These are phyloP conservation scores for Enoplosus armatus DNA, from an alignment of 2,797 vertebrate genomes.

Conservation along the genomic window DNA sequence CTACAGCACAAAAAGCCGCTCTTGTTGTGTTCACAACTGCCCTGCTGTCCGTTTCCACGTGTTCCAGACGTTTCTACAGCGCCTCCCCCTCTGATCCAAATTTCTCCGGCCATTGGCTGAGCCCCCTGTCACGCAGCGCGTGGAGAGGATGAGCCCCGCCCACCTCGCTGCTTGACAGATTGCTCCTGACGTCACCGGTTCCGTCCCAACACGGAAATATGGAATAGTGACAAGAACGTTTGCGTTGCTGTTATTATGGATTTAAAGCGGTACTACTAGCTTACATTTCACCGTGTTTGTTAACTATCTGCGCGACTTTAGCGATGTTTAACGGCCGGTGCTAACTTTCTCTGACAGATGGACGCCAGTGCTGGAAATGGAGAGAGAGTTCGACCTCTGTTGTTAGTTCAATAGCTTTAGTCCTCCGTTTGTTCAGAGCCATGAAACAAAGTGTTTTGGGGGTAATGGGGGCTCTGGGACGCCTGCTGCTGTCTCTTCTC, in stretches of 20 bases:
- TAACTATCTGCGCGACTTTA: background rate
- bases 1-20: constrained; percentile 68
- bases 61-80: constrained; percentile 79
- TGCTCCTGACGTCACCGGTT: constrained; percentile 67
- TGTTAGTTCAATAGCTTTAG: constrained; percentile 51
- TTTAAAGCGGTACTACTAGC: constrained; percentile 15
- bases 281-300: background rate
- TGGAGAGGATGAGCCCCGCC: background rate
- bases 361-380: constrained; percentile 51
- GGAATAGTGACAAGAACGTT: constrained; percentile 33
- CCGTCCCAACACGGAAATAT: constrained; percentile 86
- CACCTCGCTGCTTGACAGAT: constrained; percentile 30
- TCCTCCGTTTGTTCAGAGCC: constrained; percentile 44
- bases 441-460: constrained; percentile 46
- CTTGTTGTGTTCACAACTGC: constrained; percentile 55
- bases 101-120: constrained; percentile 62
- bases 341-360: constrained; percentile 37
- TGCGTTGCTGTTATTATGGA: constrained; percentile 42
- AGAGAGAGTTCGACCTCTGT: constrained; percentile 70
- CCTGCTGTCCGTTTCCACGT: constrained; percentile 80
- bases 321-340: background rate
- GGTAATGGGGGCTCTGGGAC: constrained; percentile 59
- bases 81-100: constrained; percentile 58
- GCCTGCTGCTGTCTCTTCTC: constrained; percentile 67
- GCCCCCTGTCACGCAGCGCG: constrained; percentile 40